Conservation (phyloP, 2,113 vertebrate species). For the Scolopax mira region DNA sequence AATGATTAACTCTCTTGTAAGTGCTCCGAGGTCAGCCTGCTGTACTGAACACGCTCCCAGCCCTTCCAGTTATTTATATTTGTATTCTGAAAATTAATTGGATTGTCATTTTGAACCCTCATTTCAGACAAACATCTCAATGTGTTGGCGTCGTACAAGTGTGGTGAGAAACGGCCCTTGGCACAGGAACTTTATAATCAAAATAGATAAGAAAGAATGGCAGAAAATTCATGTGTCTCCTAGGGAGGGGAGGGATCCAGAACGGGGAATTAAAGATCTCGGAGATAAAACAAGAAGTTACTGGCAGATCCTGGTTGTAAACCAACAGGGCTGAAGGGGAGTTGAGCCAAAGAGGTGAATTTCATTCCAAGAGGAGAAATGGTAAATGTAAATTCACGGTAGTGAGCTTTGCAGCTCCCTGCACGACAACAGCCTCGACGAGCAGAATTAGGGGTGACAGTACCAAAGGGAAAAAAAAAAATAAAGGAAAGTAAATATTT, state of each 20-base stretch:
- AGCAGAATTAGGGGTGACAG: not conserved
- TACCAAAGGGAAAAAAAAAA: too few species aligned
- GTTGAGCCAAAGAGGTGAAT: not conserved
- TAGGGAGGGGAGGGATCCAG: not conserved
- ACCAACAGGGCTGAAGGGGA: not conserved
- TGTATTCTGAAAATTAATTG: not conserved
- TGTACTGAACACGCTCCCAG: fast-evolving
- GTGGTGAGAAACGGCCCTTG: not conserved
- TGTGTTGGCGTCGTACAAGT: not conserved
- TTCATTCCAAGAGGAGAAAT: not conserved
- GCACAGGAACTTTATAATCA: not conserved
- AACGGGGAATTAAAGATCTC: not conserved
- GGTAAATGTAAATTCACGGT: not conserved
- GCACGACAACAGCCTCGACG: not conserved
- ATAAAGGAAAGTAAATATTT: not conserved
- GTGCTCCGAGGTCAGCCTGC: not conserved
- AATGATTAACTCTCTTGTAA: not conserved
- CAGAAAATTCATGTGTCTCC: fast-evolving
- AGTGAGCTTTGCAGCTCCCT: not conserved
- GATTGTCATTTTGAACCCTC: not conserved
- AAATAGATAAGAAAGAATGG: not conserved
- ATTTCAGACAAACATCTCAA: not conserved
- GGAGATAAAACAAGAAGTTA: not conserved
- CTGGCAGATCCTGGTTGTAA: not conserved
- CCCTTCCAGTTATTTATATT: not conserved